Evolutionary conservation across 2,888 invertebrate species (phyloP).

Genomic region (Amblyjoppa proteus): DNA sequence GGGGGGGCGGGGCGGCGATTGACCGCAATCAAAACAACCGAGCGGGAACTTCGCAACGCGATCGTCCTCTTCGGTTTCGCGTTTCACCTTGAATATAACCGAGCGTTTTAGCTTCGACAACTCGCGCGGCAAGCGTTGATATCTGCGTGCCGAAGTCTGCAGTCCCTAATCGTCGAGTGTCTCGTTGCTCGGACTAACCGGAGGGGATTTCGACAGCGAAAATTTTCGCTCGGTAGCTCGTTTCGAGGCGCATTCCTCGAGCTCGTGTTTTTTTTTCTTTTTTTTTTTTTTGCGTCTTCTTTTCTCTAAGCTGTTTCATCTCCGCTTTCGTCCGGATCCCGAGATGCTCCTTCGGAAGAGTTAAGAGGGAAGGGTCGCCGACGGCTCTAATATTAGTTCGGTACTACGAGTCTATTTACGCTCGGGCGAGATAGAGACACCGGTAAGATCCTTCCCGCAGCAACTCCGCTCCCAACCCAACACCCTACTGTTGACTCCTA

Average conservation of each 20-base stretch:
- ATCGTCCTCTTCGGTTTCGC: conserved; percentile 55
- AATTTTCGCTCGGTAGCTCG: conserved; percentile 8
- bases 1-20: neutral
- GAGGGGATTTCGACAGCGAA: neutral
- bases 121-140: conserved; percentile 3
- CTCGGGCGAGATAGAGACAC: neutral
- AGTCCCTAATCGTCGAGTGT: conserved; percentile 35
- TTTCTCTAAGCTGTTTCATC: neutral
- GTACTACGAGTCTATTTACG: conserved; percentile 38
- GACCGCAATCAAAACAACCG: conserved; percentile 17
- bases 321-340: neutral
- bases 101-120: conserved; percentile 9
- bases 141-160: conserved; percentile 23
- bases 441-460: neutral
- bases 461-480: neutral
- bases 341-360: conserved; percentile 7
- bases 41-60: conserved; percentile 41
- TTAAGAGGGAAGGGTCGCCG: neutral
- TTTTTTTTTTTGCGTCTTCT: neutral
- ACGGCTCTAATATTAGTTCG: conserved; percentile 34
- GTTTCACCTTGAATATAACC: conserved; percentile 54
- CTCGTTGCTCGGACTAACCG: neutral
- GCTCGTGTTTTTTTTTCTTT: neutral
- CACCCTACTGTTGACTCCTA: neutral
- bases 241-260: conserved; percentile 34